Percentiles rank a stretch among this genome's conserved stretches.
These are phyloP conservation scores for Sphenopsis melanotis DNA, from an alignment of 2,797 vertebrate genomes.

Conservation along the genomic window DNA sequence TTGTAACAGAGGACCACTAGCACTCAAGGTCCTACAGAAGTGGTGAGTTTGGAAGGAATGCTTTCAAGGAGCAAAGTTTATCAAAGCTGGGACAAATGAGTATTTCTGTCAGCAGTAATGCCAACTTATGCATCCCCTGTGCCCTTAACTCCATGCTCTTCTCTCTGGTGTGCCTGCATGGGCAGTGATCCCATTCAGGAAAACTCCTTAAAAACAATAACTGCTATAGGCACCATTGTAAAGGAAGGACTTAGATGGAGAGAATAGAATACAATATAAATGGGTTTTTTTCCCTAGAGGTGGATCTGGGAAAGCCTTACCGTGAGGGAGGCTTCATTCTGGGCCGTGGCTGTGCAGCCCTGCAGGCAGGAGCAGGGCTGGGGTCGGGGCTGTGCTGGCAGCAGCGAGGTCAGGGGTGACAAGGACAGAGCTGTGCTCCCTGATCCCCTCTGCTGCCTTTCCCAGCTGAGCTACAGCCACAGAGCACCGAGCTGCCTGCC, in stretches of 20 bases:
- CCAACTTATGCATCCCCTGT: background rate
- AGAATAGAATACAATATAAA: background rate
- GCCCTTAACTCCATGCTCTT: background rate
- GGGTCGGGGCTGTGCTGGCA: accelerated
- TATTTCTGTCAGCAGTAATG: background rate
- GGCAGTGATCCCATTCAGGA: background rate
- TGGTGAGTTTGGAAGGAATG: background rate
- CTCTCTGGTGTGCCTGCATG: background rate
- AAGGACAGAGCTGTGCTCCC: background rate
- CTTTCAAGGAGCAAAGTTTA: background rate
- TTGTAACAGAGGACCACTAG: background rate
- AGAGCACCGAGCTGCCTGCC: background rate
- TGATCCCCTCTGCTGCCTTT: background rate
- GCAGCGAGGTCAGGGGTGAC: accelerated
- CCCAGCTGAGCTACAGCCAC: background rate
- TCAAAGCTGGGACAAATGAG: background rate
- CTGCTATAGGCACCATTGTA: background rate
- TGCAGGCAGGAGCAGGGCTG: background rate
- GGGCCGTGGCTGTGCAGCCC: accelerated
- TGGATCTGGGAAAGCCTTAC: background rate
- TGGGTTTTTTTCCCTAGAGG: background rate
- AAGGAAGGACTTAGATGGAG: background rate
- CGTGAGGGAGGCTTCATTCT: background rate
- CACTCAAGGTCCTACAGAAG: background rate
- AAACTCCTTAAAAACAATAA: background rate